phyloP scores from a whole-genome alignment of 1,140 invertebrate genomes.

The Anastatus disparis region DNA sequence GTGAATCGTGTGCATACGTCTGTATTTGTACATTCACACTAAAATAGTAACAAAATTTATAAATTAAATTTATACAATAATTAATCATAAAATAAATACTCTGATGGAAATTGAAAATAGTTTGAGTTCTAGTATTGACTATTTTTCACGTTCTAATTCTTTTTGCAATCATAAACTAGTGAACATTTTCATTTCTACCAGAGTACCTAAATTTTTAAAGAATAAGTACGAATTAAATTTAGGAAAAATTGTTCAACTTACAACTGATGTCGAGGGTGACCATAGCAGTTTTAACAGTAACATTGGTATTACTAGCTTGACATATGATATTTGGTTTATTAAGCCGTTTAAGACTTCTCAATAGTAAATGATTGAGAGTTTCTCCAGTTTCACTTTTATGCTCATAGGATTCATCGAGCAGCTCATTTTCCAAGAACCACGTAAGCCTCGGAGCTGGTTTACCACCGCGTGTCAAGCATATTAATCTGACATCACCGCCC shows the following conservation, averaged over 20 bases:
- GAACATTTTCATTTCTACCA: no score
- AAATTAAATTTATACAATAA: no score
- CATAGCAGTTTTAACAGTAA: constrained; percentile 76
- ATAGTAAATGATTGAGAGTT: constrained; percentile 81
- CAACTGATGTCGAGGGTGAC: constrained; percentile 86
- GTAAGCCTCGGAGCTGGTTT: constrained; percentile 81
- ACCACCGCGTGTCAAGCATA: constrained; percentile 73
- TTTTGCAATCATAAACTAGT: no score
- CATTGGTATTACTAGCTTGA: constrained; percentile 88
- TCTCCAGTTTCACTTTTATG: constrained; percentile 72
- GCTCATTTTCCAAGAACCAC: constrained; percentile 84
- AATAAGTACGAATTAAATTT: no score
- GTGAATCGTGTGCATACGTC: no score
- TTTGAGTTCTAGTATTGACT: no score
- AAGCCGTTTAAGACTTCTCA: constrained; percentile 78
- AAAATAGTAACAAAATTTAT: no score
- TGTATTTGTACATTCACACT: no score
- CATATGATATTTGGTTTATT: constrained; percentile 83
- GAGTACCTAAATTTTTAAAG: no score
- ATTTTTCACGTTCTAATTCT: no score
- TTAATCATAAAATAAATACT: no score
- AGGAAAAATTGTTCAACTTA: constrained; percentile 71
- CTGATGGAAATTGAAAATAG: no score
- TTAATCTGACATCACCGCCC: constrained; percentile 68
- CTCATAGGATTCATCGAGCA: constrained; percentile 85